Base-by-base conservation (phyloP, 2,888 invertebrate genomes). In the Cantharis lateralis region DNA sequence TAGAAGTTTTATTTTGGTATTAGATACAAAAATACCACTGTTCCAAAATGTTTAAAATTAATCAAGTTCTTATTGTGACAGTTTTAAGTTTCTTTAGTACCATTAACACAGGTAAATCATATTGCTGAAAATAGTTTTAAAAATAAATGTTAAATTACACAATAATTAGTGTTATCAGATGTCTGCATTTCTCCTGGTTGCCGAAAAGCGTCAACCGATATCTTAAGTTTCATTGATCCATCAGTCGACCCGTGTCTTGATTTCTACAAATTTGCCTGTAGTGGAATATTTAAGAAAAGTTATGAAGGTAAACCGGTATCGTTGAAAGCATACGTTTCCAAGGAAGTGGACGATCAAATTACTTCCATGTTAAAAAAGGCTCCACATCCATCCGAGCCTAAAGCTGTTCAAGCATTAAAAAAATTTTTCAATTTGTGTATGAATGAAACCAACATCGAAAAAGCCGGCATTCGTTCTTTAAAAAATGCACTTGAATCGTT, bases 211-310 rank as follows among this genome's bases (percentile, higher is more conserved):
- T 94, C 95, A 0, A 92, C 93, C 0, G 90, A 90, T 78, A 88
- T 94, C 15, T 87, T 94, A 63, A 88, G 90, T 74, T 93, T 92
- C 84, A 92, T 95, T 91, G 92, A 95, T 81, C 87, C 89, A 2
- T 86, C 88, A 0, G 91, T 93, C 13, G 92, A 94, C 79, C 94
- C 95, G 0, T 95, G 95, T 83, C 93, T 94, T 81, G 93, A 95
- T 84, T 95, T 95, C 87, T 95, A 94, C 86, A 89, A 92, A 82
- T 94, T 93, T 84, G 91, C 94, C 0, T 95, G 95, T 83, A 94
- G 94, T 1, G 91, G 91, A 3, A 94, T 94, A 86, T 87, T 93
- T 26, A 91, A 91, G 83, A 90, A 89, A 71, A 93, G 92, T 0
- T 94, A 95, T 78, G 94, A 95, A 86, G 93, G 94, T 87, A 92